phyloP scores from a whole-genome alignment of 2,797 vertebrate species.

The Clarias laeviceps region DNA sequence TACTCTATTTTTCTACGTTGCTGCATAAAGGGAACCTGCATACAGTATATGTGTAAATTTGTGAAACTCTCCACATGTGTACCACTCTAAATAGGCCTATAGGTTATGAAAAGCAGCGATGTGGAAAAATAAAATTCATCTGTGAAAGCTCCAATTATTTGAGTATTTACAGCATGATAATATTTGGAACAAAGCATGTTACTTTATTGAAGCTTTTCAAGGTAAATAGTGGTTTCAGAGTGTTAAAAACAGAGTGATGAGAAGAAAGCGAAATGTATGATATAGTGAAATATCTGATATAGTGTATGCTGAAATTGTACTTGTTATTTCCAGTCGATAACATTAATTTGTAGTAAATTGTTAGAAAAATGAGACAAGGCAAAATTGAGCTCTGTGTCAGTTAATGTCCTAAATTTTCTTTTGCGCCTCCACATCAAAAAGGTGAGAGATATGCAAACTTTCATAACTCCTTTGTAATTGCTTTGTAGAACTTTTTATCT shows the following conservation, averaged over 20 bases:
- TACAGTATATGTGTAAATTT: background rate
- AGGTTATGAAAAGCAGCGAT: background rate
- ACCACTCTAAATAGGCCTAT: background rate
- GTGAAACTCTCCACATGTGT: background rate
- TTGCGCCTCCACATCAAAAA: background rate
- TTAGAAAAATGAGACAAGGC: background rate
- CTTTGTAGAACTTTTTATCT: background rate
- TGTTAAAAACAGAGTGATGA: background rate
- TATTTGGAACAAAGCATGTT: background rate
- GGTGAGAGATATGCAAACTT: conserved; percentile 15
- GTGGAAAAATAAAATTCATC: background rate
- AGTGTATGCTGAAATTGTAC: too few species aligned
- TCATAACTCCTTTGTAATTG: background rate
- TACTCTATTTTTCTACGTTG: background rate
- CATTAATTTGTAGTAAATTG: background rate
- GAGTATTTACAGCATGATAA: background rate
- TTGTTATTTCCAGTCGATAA: background rate
- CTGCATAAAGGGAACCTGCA: too few species aligned
- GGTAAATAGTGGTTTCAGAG: background rate
- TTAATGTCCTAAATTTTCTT: background rate
- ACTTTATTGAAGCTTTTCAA: background rate
- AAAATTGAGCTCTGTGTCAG: background rate
- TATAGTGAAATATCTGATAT: background rate
- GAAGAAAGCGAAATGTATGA: background rate
- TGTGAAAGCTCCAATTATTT: background rate